Conservation (phyloP, 2,113 vertebrate species). For the Microtus oregoni region DNA sequence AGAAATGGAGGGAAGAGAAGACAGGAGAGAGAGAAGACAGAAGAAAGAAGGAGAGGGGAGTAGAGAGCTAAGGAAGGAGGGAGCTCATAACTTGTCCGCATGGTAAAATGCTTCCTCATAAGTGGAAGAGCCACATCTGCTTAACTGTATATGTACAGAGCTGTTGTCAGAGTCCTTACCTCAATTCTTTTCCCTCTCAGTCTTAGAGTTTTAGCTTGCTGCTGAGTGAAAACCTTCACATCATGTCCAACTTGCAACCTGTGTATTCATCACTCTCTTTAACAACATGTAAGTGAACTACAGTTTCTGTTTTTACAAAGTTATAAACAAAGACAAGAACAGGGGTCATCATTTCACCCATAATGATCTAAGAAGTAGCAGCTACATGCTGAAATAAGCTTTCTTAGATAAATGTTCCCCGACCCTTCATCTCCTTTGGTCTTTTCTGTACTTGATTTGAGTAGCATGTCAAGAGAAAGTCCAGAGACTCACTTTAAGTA, state of each 20-base stretch:
- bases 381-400: background rate
- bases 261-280: background rate
- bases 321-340: background rate
- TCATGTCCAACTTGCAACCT: background rate
- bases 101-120: background rate
- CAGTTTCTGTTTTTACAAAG: background rate
- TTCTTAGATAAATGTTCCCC: background rate
- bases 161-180: background rate
- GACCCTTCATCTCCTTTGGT: background rate
- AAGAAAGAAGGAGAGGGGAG: too few species aligned
- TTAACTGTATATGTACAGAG: background rate
- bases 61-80: too few species aligned
- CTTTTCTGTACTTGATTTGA: background rate
- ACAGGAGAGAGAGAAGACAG: background rate
- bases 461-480: background rate
- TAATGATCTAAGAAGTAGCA: background rate
- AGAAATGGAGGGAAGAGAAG: background rate
- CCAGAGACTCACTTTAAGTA: background rate
- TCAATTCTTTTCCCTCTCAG: background rate
- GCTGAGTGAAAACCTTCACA: background rate
- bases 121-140: rapidly evolving
- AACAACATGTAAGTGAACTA: background rate
- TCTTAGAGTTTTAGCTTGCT: background rate
- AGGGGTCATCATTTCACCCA: background rate
- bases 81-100: background rate